Percentiles rank a stretch among this genome's conserved stretches.
phyloP scores from a whole-genome alignment of 2,888 invertebrate genomes.

The Oegoconia quadripuncta region DNA sequence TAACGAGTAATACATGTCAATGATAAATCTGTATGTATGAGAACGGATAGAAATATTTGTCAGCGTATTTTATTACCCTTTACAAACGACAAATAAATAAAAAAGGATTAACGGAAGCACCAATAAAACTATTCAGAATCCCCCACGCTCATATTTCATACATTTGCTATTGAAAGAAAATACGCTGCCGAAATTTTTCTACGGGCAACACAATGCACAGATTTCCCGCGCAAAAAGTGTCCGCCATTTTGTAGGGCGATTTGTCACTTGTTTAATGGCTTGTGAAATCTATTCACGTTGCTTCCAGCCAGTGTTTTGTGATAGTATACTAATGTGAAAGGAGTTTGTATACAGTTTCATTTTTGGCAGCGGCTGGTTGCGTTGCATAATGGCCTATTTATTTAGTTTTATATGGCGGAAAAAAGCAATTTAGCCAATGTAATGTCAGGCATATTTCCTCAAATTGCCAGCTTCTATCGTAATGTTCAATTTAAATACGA shows the following conservation, averaged over 20 bases:
- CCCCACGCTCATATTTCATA: conserved; percentile 55
- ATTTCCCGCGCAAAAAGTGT: conserved; percentile 63
- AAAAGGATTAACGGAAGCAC: conserved; percentile 58
- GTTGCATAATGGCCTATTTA: conserved; percentile 19
- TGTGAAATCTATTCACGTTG: conserved; percentile 75
- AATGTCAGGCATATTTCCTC: conserved; percentile 8
- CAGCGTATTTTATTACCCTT: too few species aligned
- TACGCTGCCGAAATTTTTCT: conserved; percentile 55
- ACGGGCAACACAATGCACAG: conserved; percentile 39
- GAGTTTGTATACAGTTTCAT: conserved; percentile 26
- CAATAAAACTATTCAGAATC: conserved; percentile 56
- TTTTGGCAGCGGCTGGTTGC: conserved; percentile 30
- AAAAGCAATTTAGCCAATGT: conserved; percentile 10
- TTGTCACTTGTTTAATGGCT: conserved; percentile 81
- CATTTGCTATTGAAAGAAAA: conserved; percentile 64
- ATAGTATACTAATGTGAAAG: conserved; percentile 32
- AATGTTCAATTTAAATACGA: too few species aligned
- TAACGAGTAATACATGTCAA: too few species aligned
- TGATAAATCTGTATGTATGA: too few species aligned
- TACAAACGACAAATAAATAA: conserved; percentile 24
- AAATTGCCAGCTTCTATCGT: neutral
- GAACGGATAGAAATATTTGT: too few species aligned
- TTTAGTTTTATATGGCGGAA: conserved; percentile 17
- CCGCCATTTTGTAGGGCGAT: conserved; percentile 73
- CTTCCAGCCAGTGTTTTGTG: conserved; percentile 36